phyloP scores from a whole-genome alignment of 2,888 invertebrate genomes.

The Saturnia japonica region DNA sequence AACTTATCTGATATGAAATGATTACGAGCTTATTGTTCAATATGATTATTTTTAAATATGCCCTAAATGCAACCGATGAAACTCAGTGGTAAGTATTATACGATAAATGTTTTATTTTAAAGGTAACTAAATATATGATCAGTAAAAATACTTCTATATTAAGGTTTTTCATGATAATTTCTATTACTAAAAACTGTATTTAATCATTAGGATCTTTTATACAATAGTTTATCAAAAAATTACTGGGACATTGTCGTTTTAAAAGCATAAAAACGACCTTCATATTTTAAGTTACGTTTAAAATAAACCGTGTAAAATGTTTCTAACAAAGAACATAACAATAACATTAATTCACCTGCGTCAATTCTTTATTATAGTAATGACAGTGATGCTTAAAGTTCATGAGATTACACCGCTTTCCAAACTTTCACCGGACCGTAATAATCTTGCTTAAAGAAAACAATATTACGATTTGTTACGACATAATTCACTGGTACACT shows the following conservation, averaged over 20 bases:
- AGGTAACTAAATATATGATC: background rate
- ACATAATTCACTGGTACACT: background rate
- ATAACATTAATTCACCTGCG: background rate
- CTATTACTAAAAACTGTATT: background rate
- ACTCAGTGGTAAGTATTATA: background rate
- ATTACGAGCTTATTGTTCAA: too few species aligned
- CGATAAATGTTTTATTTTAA: background rate
- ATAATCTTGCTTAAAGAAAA: conserved; percentile 4
- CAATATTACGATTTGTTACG: conserved; percentile 7
- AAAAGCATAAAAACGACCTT: background rate
- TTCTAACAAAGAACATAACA: background rate
- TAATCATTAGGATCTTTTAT: background rate
- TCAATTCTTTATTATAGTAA: background rate
- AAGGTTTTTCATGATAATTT: background rate
- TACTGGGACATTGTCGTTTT: too few species aligned
- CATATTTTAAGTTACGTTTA: background rate
- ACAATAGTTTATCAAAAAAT: background rate
- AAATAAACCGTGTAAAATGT: background rate
- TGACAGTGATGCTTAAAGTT: conserved; percentile 19
- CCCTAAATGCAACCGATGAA: too few species aligned
- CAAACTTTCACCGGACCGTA: conserved; percentile 22
- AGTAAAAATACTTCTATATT: background rate
- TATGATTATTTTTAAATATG: too few species aligned
- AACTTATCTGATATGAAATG: too few species aligned
- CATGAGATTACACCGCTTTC: conserved; percentile 17